Conservation (phyloP, 2,888 invertebrate species). For the Noctua pronuba region DNA sequence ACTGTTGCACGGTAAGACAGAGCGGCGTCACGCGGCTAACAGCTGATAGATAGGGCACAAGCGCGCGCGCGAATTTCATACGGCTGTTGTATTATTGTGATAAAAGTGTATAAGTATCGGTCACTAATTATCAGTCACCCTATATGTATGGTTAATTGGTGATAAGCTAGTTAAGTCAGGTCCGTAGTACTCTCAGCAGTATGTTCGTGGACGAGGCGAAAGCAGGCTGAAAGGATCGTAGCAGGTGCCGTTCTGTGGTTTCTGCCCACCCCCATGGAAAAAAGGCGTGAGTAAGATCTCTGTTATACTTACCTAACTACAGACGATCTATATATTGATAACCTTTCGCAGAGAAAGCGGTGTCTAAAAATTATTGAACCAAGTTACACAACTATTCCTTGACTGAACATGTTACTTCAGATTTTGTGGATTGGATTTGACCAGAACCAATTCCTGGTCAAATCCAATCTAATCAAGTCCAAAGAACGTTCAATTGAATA, state of each 20-base stretch:
- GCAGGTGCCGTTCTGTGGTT: neutral
- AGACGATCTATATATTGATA: neutral
- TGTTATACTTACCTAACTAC: neutral
- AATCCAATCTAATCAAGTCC: neutral
- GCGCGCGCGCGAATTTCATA: too few relatives aligned
- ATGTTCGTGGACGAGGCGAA: neutral
- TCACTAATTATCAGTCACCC: too few relatives aligned
- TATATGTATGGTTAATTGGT: neutral
- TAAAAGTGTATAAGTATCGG: too few relatives aligned
- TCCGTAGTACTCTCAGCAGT: neutral
- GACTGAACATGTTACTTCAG: neutral
- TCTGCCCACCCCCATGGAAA: neutral
- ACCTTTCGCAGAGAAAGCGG: neutral
- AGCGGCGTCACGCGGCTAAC: too few relatives aligned
- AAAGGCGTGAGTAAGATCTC: neutral
- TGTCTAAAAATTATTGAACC: too few relatives aligned
- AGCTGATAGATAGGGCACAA: too few relatives aligned
- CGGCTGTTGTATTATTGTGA: too few relatives aligned
- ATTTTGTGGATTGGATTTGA: neutral
- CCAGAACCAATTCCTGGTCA: neutral
- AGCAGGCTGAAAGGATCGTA: neutral
- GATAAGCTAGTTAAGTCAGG: neutral
- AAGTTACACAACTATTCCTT: neutral
- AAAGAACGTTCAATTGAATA: constrained; percentile 14
- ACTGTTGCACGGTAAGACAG: too few relatives aligned